Conservation (phyloP, 2,888 invertebrate genomes). For the Rhorus exstirpatorius region DNA sequence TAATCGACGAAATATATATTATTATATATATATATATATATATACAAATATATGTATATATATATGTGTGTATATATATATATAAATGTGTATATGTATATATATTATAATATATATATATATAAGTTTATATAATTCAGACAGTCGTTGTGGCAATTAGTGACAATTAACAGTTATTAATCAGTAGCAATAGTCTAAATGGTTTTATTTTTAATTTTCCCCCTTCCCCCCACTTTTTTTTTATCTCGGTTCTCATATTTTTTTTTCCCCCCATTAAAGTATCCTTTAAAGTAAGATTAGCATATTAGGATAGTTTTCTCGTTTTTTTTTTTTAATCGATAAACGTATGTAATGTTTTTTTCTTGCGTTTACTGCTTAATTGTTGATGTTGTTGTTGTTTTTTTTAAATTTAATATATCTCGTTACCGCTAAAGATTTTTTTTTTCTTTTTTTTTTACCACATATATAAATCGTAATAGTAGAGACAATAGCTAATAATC, state of each 20-base stretch:
- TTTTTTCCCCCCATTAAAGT: neutral
- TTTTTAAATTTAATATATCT: conserved; percentile 69
- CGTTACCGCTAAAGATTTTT: conserved; percentile 71
- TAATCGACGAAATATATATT: conserved; percentile 69
- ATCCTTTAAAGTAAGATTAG: conserved; percentile 35
- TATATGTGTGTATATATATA: no score
- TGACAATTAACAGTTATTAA: conserved; percentile 73
- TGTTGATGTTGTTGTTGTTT: neutral
- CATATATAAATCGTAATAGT: conserved; percentile 72
- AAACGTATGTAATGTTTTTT: conserved; percentile 58
- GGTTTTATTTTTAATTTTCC: conserved; percentile 34
- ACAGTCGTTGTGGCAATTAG: conserved; percentile 72
- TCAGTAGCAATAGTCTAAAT: conserved; percentile 71
- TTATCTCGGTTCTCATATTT: conserved; percentile 10
- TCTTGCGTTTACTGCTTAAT: conserved; percentile 51
- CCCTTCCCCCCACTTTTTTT: conserved; percentile 28
- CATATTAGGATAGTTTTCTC: conserved; percentile 47
- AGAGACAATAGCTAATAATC: conserved; percentile 70
- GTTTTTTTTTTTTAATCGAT: conserved; percentile 16
- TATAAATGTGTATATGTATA: conserved; percentile 19
- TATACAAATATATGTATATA: no score
- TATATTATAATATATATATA: conserved; percentile 38
- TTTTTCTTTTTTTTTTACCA: conserved; percentile 65
- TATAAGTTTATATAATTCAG: conserved; percentile 69
- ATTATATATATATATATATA: conserved; percentile 36